Base-by-base conservation (phyloP, 2,113 vertebrate genomes). In the Protobothrops mucrosquamatus region DNA sequence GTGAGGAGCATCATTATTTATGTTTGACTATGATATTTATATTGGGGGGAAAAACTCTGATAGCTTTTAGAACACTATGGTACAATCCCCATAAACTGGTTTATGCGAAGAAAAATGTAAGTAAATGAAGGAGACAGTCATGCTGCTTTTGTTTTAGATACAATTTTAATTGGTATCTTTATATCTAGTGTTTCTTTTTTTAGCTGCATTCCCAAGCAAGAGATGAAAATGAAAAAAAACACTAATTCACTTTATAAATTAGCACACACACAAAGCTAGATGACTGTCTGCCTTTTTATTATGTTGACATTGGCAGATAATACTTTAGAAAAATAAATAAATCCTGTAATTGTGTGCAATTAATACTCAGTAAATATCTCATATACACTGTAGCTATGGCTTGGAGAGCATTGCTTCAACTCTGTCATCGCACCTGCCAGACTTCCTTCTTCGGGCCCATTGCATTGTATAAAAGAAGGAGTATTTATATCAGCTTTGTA, bases 181-280 rank as follows among this genome's bases (percentile, higher is more conserved):
- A 93, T 43, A 85, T 92, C 94, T 91, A 56, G 69, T 93, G 94
- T 95, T 96, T 94, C 91, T 94, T 94, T 92, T 92, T 54, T 52
- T 93, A 52, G 57, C 94, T 91, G 94, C 93, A 92, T 93, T 93
- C 57, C 43, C 90, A 94, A 29, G 3, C 5, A 92, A 29, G 9
- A 93, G 92, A 59, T 92, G 91, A 95, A 95, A 93, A 87, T 88
- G 57, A 26, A 93, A 97, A 97, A 46, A 61, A 23, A 91, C 93
- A 96, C 91, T 96, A 97, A 97, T 95, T 95, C 96, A 96, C 97
- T 94, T 97, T 97, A 97, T 97, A 98, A 97, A 98, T 97, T 97
- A 97, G 94, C 96, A 96, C 59, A 9, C 92, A 89, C 34, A 57
- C 81, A 95, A 92, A 81, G 34, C 39, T 14, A 81, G 87, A 95